A percentile compares a stretch with the other conserved stretches of the same genome.
phyloP scores from a whole-genome alignment of 2,113 vertebrate species.

The Neopipo cinnamomea region DNA sequence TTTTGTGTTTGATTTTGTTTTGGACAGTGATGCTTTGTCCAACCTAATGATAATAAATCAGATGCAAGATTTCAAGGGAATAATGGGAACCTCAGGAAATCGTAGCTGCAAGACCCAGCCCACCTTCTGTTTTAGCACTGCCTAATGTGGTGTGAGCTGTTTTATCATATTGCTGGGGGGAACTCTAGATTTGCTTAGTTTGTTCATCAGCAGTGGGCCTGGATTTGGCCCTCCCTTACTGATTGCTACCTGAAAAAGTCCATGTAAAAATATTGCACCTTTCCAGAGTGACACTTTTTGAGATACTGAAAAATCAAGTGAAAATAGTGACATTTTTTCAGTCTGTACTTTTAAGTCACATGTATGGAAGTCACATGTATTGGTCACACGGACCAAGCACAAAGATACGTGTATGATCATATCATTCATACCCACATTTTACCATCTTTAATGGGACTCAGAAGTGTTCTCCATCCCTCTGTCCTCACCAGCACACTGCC shows the following conservation, averaged over 20 bases:
- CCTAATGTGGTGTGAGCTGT: background rate
- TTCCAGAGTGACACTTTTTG: background rate
- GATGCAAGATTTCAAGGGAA: background rate
- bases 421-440: background rate
- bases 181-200: background rate
- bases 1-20: background rate
- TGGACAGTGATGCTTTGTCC: background rate
- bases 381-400: background rate
- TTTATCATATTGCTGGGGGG: background rate
- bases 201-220: background rate
- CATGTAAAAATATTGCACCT: background rate
- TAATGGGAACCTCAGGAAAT: background rate
- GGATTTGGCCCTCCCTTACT: background rate
- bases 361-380: background rate
- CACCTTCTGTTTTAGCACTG: background rate
- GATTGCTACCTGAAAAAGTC: background rate
- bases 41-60: background rate
- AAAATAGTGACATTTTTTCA: background rate
- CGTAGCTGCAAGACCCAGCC: rapidly evolving
- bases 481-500: background rate
- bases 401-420: rapidly evolving
- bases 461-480: background rate
- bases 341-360: background rate
- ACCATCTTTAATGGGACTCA: background rate
- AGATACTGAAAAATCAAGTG: background rate